A percentile compares a stretch with the other conserved stretches of the same genome.
These are phyloP conservation scores for Nothura maculosa DNA, from an alignment of 2,797 vertebrate species.

Conservation along the genomic window DNA sequence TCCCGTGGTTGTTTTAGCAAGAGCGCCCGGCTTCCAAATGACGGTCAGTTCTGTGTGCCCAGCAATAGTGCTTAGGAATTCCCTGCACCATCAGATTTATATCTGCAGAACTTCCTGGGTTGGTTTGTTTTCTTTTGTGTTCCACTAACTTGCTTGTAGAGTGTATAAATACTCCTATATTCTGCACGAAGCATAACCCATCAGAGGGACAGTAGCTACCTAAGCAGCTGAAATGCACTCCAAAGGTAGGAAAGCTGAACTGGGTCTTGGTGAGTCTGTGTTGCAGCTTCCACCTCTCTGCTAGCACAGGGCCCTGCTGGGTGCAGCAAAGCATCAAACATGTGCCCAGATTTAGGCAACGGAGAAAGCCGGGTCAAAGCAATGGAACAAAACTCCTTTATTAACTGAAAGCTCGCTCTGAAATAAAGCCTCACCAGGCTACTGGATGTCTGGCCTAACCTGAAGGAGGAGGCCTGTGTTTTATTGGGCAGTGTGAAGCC, in stretches of 20 bases:
- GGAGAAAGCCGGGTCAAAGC: background rate
- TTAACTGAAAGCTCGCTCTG: background rate
- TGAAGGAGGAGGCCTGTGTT: constrained; percentile 49
- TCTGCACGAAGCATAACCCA: background rate
- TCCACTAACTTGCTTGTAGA: background rate
- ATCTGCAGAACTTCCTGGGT: background rate
- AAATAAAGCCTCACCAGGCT: background rate
- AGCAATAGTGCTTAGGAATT: background rate
- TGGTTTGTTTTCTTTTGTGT: background rate
- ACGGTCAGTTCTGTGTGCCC: accelerated
- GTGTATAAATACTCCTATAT: background rate
- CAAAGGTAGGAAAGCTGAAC: background rate
- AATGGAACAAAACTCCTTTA: background rate
- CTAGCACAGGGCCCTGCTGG: background rate
- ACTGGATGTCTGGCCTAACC: constrained; percentile 4
- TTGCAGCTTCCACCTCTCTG: background rate
- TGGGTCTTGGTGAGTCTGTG: accelerated
- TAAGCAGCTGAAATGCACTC: background rate
- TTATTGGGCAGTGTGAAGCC: constrained; percentile 43
- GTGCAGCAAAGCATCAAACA: background rate
- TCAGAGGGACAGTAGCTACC: background rate
- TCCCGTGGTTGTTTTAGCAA: background rate
- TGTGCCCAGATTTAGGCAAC: background rate
- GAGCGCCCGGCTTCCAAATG: accelerated
- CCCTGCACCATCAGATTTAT: background rate